Evolutionary conservation across 2,888 invertebrate species (phyloP).

Genomic region (Apotomis turbidana): DNA sequence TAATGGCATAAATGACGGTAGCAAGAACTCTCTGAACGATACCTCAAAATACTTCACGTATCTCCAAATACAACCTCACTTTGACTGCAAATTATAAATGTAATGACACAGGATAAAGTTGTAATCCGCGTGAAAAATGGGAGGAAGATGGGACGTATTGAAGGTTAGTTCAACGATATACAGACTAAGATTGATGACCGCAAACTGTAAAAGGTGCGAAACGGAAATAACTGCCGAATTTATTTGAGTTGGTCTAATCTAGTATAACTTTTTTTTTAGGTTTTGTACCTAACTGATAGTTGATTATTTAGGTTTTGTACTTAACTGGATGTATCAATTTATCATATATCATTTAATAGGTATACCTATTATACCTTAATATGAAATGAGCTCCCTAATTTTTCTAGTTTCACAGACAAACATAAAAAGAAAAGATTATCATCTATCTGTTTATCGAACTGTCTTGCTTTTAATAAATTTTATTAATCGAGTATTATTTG

Average conservation of each 20-base stretch:
- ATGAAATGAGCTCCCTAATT: too few relatives aligned
- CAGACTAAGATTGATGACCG: slow-evolving; percentile 33
- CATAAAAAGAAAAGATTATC: too few relatives aligned
- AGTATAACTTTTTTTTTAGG: not conserved
- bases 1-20: slow-evolving; percentile 21
- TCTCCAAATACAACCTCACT: not conserved
- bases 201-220: slow-evolving; percentile 13
- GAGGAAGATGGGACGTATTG: not conserved
- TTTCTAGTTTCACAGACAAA: too few relatives aligned
- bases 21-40: slow-evolving; percentile 10
- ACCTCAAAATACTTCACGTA: not conserved
- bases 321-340: too few relatives aligned
- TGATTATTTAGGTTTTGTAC: too few relatives aligned
- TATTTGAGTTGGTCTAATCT: not conserved
- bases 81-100: not conserved
- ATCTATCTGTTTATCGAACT: too few relatives aligned
- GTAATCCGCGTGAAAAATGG: not conserved
- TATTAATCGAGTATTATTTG: too few relatives aligned
- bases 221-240: slow-evolving; percentile 5
- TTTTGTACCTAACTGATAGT: not conserved
- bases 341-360: too few relatives aligned
- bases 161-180: not conserved
- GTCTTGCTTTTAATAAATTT: too few relatives aligned
- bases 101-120: not conserved
- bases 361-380: too few relatives aligned